A percentile compares a stretch with the other conserved stretches of the same genome.
Evolutionary conservation across 2,888 invertebrate genomes (phyloP).

Genomic region (Eutolmus rufibarbis): DNA sequence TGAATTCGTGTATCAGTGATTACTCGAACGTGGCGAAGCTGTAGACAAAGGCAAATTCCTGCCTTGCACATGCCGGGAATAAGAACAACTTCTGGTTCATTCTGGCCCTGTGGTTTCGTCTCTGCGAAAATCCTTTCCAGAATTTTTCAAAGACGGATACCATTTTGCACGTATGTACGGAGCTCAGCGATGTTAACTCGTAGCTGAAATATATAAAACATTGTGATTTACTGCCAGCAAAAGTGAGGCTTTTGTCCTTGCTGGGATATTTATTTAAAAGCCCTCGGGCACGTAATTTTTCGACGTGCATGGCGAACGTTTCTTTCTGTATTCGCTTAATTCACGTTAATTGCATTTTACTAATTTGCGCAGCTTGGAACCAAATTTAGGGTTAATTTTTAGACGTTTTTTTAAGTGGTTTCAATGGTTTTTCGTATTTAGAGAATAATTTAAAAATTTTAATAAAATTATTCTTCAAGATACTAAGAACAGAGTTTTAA

Average conservation of each 20-base stretch:
- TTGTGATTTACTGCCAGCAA: slow-evolving; percentile 21
- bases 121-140: slow-evolving; percentile 3
- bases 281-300: neutral
- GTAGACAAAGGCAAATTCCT: slow-evolving; percentile 22
- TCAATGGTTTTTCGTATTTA: too few relatives aligned
- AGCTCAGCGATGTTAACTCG: slow-evolving; percentile 17
- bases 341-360: neutral
- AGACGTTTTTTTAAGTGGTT: neutral
- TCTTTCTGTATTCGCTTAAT: neutral
- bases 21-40: slow-evolving; percentile 22
- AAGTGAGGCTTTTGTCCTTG: neutral
- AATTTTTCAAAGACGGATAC: slow-evolving; percentile 21
- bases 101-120: neutral
- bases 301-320: neutral
- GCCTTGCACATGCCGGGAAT: slow-evolving; percentile 3
- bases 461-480: too few relatives aligned
- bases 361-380: neutral
- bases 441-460: too few relatives aligned
- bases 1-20: slow-evolving; percentile 39
- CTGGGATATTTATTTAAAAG: neutral
- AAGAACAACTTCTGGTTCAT: slow-evolving; percentile 19
- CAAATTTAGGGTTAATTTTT: neutral
- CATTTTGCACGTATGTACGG: neutral
- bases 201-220: neutral
- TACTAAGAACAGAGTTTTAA: too few relatives aligned